These are phyloP conservation scores for Paracyclopina nana DNA, from an alignment of 1,140 invertebrate species.

Conservation along the genomic window DNA sequence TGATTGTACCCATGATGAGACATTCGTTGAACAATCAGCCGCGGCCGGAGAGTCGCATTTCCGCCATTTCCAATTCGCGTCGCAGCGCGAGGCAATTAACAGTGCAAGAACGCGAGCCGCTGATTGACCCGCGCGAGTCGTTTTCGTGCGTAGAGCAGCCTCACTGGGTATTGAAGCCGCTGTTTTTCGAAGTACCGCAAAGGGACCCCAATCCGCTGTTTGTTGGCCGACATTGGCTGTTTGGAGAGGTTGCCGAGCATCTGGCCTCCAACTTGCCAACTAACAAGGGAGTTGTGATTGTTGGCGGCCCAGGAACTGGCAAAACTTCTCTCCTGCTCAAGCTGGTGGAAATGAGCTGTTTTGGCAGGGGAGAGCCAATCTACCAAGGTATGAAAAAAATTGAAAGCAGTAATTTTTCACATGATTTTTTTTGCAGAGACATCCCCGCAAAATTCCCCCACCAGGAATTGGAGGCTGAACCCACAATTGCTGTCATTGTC, in stretches of 20 bases:
- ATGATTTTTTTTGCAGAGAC: too few species aligned
- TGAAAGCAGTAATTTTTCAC: too few species aligned
- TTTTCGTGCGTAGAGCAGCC: not conserved
- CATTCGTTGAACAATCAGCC: too few species aligned
- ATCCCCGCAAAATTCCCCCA: too few species aligned
- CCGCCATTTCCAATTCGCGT: too few species aligned
- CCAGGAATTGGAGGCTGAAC: too few species aligned
- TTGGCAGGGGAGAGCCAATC: slow-evolving; percentile 33
- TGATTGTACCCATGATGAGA: too few species aligned
- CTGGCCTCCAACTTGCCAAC: slow-evolving; percentile 27
- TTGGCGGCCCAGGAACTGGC: slow-evolving; percentile 40
- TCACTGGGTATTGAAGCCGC: slow-evolving; percentile 49
- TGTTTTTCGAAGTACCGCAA: slow-evolving; percentile 79
- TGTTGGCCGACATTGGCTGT: slow-evolving; percentile 69
- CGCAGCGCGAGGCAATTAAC: not conserved
- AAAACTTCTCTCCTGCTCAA: slow-evolving; percentile 80
- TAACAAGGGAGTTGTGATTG: slow-evolving; percentile 39
- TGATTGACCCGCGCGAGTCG: not conserved
- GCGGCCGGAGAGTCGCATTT: too few species aligned
- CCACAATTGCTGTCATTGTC: too few species aligned
- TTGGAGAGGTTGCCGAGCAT: slow-evolving; percentile 48
- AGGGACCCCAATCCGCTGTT: slow-evolving; percentile 43
- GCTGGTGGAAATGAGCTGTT: slow-evolving; percentile 75
- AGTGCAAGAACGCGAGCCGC: not conserved
- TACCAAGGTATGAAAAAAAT: slow-evolving; percentile 20